phyloP scores from a whole-genome alignment of 1,140 invertebrate genomes.

The Reticulitermes speratus region DNA sequence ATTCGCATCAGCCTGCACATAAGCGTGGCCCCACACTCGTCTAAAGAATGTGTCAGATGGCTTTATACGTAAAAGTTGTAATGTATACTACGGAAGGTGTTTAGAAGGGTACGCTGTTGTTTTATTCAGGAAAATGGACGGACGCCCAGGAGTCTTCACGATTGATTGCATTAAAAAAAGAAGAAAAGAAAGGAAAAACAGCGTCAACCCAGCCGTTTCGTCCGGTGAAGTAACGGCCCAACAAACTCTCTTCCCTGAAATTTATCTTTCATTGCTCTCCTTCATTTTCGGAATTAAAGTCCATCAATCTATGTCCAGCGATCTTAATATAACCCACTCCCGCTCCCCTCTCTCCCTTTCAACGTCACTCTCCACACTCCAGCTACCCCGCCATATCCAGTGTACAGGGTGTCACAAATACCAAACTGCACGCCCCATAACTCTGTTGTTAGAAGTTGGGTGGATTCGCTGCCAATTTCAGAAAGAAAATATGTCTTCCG shows the following conservation, averaged over 20 bases:
- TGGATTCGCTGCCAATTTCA: background rate
- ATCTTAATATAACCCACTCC: background rate
- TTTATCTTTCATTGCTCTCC: slow-evolving; percentile 31
- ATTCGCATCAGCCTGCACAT: background rate
- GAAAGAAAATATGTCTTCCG: no score
- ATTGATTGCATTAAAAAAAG: background rate
- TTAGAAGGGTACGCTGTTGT: background rate
- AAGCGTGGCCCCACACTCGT: background rate
- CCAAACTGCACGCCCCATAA: background rate
- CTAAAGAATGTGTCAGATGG: background rate
- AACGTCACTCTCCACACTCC: background rate
- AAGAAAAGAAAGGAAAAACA: background rate
- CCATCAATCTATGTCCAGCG: slow-evolving; percentile 35
- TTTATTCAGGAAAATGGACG: background rate
- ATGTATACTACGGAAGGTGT: background rate
- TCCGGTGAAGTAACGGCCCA: background rate
- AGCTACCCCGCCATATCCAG: background rate
- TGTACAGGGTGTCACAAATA: no score
- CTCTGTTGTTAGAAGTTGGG: background rate
- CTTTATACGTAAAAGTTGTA: background rate
- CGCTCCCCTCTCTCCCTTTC: background rate
- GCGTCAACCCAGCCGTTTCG: background rate
- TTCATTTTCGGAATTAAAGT: slow-evolving; percentile 34
- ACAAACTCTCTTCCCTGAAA: background rate
- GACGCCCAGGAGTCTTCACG: background rate